These are phyloP conservation scores for Antheraea yamamai DNA, from an alignment of 2,888 invertebrate species.

Conservation along the genomic window DNA sequence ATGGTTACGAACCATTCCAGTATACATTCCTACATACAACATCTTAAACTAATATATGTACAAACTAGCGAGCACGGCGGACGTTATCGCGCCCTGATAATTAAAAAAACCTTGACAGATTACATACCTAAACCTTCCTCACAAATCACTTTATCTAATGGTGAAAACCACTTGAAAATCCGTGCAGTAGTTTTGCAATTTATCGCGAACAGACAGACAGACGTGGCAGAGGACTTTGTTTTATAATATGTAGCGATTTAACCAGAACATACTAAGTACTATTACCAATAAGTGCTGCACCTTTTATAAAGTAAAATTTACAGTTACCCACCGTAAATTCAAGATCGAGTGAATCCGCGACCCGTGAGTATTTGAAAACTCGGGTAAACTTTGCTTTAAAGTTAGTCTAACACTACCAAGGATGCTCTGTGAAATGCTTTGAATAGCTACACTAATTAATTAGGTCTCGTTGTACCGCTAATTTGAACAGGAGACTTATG, in stretches of 20 bases:
- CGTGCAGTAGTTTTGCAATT: too few species aligned
- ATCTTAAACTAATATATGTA: background rate
- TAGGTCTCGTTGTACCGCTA: conserved; percentile 17
- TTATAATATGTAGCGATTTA: too few species aligned
- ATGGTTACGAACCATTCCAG: background rate
- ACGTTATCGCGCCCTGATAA: too few species aligned
- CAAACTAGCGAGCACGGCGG: too few species aligned
- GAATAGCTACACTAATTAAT: conserved; percentile 21
- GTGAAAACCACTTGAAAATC: too few species aligned
- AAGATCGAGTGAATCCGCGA: background rate
- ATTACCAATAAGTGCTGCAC: background rate
- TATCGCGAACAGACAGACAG: too few species aligned
- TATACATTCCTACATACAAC: background rate
- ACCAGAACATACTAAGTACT: background rate
- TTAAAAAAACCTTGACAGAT: too few species aligned
- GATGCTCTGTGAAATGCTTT: conserved; percentile 16
- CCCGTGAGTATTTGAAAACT: conserved; percentile 2
- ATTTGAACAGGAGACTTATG: conserved; percentile 18
- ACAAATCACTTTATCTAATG: too few species aligned
- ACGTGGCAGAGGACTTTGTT: too few species aligned
- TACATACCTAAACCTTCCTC: too few species aligned
- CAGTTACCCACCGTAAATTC: conserved; percentile 7
- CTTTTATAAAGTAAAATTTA: conserved; percentile 1
- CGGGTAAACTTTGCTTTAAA: conserved; percentile 13
- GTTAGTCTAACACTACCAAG: conserved; percentile 1